A percentile compares a stretch with the other conserved stretches of the same genome.
Evolutionary conservation across 2,888 invertebrate species (phyloP).

Genomic region (Clitarchus hookeri): DNA sequence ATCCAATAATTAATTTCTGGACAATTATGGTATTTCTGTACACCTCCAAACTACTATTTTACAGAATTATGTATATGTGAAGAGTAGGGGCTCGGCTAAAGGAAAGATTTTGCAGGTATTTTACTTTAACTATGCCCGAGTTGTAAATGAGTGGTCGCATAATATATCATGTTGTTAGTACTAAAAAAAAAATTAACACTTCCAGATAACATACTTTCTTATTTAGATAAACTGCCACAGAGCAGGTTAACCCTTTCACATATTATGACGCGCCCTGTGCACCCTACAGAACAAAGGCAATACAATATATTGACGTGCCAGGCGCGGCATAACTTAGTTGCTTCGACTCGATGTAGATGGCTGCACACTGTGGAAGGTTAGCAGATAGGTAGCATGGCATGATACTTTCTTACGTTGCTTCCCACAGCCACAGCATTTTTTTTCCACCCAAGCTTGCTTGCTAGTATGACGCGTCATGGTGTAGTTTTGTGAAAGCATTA

Average conservation of each 20-base stretch:
- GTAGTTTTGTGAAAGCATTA: neutral
- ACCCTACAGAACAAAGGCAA: neutral
- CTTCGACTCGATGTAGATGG: neutral
- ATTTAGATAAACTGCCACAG: no score
- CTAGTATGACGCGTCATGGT: neutral
- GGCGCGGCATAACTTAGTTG: neutral
- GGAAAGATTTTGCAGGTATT: no score
- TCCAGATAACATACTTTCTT: no score
- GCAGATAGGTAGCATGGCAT: neutral
- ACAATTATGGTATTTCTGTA: no score
- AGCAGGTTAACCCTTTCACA: neutral
- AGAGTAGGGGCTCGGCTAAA: no score
- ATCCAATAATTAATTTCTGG: no score
- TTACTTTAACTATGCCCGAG: no score
- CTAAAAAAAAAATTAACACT: no score
- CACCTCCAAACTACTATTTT: no score
- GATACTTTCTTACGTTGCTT: neutral
- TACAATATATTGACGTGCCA: neutral
- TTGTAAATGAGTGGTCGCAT: no score
- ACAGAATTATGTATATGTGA: no score
- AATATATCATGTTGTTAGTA: no score
- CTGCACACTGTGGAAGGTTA: neutral
- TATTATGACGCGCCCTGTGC: neutral
- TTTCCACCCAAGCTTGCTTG: neutral
- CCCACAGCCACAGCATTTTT: neutral